Evolutionary conservation across 2,113 vertebrate genomes (phyloP).

Genomic region (Mobula hypostoma): DNA sequence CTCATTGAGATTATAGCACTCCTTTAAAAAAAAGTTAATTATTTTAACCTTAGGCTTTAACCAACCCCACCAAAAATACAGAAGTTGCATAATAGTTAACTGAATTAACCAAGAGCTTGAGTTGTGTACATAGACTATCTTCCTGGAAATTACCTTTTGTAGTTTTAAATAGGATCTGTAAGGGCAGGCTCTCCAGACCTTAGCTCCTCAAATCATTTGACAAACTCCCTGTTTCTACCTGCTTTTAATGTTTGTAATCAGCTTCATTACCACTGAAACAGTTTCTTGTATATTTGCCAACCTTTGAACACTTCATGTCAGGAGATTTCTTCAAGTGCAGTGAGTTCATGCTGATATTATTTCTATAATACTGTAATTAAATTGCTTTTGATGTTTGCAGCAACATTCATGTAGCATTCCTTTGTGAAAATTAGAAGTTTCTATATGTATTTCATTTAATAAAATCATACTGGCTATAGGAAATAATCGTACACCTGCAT

Average conservation of each 20-base stretch:
- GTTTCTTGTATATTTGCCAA: not conserved
- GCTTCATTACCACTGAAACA: constrained; percentile 19
- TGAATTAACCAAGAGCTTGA: not conserved
- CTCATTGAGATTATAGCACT: not conserved
- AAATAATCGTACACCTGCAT: not conserved
- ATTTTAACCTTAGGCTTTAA: not conserved
- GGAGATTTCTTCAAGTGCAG: not conserved
- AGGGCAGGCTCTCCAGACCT: not conserved
- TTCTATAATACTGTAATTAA: not conserved
- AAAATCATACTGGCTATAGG: not conserved
- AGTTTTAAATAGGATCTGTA: constrained; percentile 6
- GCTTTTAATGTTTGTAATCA: constrained; percentile 30
- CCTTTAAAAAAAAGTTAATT: not conserved
- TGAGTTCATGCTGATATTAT: constrained; percentile 28
- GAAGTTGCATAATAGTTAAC: not conserved
- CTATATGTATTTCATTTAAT: not conserved
- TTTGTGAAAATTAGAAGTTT: not conserved
- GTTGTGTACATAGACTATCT: not conserved
- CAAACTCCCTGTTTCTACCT: constrained; percentile 6
- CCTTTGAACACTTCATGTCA: not conserved
- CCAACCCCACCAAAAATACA: constrained; percentile 7
- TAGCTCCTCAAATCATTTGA: not conserved
- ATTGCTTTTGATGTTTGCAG: not conserved
- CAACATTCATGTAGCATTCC: not conserved
- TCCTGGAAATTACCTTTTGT: not conserved